phyloP scores from a whole-genome alignment of 2,113 vertebrate species.

The Pogona vitticeps region DNA sequence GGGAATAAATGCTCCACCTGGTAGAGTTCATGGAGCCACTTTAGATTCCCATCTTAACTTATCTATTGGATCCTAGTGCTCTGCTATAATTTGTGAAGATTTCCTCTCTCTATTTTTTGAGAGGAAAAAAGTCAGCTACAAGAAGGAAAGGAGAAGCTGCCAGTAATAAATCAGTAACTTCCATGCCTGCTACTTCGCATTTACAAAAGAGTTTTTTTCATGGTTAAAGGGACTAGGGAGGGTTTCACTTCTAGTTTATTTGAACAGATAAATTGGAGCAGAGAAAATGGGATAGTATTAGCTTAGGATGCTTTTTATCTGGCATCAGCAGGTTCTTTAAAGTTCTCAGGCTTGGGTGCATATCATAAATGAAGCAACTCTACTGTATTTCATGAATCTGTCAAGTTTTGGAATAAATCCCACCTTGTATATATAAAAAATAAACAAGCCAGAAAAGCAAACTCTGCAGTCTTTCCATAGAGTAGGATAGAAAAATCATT shows the following conservation, averaged over 20 bases:
- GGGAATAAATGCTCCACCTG: too few species aligned
- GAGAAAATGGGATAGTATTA: neutral
- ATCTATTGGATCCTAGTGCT: too few species aligned
- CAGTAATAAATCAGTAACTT: conserved; percentile 57
- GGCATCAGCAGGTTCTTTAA: conserved; percentile 7
- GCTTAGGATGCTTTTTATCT: neutral
- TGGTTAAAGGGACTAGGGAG: conserved; percentile 43
- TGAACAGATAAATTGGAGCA: conserved; percentile 13
- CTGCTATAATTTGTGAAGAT: neutral
- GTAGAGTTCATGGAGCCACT: too few species aligned
- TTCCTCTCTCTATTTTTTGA: neutral
- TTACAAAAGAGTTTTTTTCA: conserved; percentile 54
- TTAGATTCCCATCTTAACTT: too few species aligned
- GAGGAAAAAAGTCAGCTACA: neutral
- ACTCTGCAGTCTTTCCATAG: too few species aligned
- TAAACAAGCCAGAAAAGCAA: neutral
- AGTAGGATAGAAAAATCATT: too few species aligned
- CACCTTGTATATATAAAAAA: neutral
- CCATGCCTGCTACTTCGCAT: conserved; percentile 55
- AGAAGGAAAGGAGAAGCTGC: conserved; percentile 18
- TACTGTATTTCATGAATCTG: too few species aligned
- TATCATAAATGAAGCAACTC: neutral
- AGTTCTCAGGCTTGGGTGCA: neutral
- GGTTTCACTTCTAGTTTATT: conserved; percentile 52
- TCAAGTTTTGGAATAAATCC: conserved; percentile 8